These are phyloP conservation scores for Tolmerus cingulatus DNA, from an alignment of 2,888 invertebrate genomes.

Conservation along the genomic window DNA sequence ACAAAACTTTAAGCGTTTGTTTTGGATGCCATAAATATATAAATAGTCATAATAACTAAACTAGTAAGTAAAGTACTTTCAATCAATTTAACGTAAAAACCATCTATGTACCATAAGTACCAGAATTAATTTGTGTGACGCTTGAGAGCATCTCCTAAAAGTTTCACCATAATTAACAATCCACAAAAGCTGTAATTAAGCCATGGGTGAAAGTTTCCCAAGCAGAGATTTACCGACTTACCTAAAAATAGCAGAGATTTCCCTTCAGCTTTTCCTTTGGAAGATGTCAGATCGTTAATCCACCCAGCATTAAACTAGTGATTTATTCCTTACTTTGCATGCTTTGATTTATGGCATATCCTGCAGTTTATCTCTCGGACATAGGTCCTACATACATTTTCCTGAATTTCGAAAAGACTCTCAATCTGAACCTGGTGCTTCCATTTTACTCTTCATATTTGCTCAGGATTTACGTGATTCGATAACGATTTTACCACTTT, in stretches of 20 bases:
- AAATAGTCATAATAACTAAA: background rate
- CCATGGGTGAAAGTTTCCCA: background rate
- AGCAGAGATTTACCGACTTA: background rate
- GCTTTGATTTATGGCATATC: background rate
- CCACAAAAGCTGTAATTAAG: background rate
- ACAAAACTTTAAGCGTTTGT: background rate
- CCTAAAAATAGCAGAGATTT: background rate
- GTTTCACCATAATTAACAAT: background rate
- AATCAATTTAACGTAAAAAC: background rate
- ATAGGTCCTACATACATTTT: background rate
- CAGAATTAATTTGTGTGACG: background rate
- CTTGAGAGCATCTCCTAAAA: background rate
- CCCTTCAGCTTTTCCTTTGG: background rate
- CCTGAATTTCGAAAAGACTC: background rate
- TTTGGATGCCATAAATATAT: background rate
- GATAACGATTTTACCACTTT: background rate
- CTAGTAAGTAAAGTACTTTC: background rate
- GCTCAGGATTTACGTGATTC: background rate
- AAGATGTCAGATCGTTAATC: background rate
- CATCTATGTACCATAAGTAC: background rate
- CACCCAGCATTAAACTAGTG: background rate
- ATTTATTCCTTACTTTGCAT: background rate
- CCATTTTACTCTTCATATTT: background rate
- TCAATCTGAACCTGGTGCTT: background rate
- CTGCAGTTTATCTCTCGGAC: background rate